phyloP scores from a whole-genome alignment of 2,113 vertebrate genomes.

The Phylloscopus whistleri region DNA sequence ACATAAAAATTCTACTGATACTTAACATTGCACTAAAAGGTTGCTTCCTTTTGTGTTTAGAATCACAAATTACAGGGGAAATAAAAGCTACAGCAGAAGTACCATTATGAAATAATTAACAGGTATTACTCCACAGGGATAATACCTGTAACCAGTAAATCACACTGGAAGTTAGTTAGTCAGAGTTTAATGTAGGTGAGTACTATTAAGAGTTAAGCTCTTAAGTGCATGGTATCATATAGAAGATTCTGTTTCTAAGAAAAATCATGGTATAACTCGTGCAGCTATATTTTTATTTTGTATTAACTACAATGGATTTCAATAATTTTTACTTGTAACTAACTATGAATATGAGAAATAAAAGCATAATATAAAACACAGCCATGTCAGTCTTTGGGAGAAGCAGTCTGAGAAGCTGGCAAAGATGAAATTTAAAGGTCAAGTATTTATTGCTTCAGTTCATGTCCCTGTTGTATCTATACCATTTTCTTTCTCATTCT shows the following conservation, averaged over 20 bases:
- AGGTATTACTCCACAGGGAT: not conserved
- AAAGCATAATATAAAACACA: slow-evolving; percentile 47
- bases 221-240: slow-evolving; percentile 10
- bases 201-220: slow-evolving; percentile 34
- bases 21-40: slow-evolving; percentile 67
- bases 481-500: slow-evolving; percentile 19
- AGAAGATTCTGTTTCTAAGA: slow-evolving; percentile 23
- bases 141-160: not conserved
- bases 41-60: slow-evolving; percentile 61
- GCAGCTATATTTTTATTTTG: slow-evolving; percentile 59
- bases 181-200: not conserved
- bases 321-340: slow-evolving; percentile 65
- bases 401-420: not conserved
- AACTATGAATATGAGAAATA: slow-evolving; percentile 69
- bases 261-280: slow-evolving; percentile 22
- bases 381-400: slow-evolving; percentile 45
- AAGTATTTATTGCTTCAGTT: not conserved
- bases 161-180: slow-evolving; percentile 27
- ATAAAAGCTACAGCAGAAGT: slow-evolving; percentile 21
- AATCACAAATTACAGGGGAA: slow-evolving; percentile 45
- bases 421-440: slow-evolving; percentile 16
- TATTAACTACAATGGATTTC: slow-evolving; percentile 66
- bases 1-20: slow-evolving; percentile 34
- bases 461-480: not conserved
- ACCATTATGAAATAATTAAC: not conserved